Evolutionary conservation across 2,888 invertebrate species (phyloP).

Genomic region (Heteromurus nitidus): DNA sequence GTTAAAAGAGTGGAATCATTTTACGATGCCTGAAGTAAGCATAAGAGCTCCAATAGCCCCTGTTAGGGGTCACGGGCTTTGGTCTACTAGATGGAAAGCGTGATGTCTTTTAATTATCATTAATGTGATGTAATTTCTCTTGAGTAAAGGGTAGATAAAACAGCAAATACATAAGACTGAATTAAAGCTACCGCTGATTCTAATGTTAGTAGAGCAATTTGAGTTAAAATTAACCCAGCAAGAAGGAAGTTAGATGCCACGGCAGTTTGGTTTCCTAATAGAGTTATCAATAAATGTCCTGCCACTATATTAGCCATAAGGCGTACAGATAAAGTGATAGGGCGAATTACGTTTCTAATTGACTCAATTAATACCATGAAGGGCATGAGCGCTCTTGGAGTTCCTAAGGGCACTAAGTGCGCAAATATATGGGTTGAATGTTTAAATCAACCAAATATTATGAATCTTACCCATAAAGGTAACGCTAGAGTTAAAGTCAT

Average conservation of each 20-base stretch:
- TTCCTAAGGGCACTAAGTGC: constrained; percentile 83
- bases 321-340: constrained; percentile 83
- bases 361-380: constrained; percentile 86
- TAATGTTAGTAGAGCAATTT: constrained; percentile 79
- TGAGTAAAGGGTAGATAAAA: constrained; percentile 82
- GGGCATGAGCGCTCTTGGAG: constrained; percentile 81
- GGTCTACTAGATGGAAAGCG: constrained; percentile 81
- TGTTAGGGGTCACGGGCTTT: constrained; percentile 81
- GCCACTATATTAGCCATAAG: constrained; percentile 87
- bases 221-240: constrained; percentile 76
- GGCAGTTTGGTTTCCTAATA: constrained; percentile 77
- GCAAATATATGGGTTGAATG: constrained; percentile 81
- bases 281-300: constrained; percentile 82
- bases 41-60: constrained; percentile 80
- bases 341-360: constrained; percentile 84
- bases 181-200: constrained; percentile 81
- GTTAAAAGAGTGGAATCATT: constrained; percentile 81
- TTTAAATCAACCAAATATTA: constrained; percentile 79
- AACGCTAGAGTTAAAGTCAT: constrained; percentile 80
- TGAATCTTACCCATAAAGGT: constrained; percentile 81
- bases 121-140: constrained; percentile 80
- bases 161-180: constrained; percentile 82
- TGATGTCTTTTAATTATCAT: constrained; percentile 80
- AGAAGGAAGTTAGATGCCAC: constrained; percentile 23
- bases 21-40: constrained; percentile 79